Base-by-base conservation (phyloP, 2,888 invertebrate species). In the Drepanosiphum platanoidis region DNA sequence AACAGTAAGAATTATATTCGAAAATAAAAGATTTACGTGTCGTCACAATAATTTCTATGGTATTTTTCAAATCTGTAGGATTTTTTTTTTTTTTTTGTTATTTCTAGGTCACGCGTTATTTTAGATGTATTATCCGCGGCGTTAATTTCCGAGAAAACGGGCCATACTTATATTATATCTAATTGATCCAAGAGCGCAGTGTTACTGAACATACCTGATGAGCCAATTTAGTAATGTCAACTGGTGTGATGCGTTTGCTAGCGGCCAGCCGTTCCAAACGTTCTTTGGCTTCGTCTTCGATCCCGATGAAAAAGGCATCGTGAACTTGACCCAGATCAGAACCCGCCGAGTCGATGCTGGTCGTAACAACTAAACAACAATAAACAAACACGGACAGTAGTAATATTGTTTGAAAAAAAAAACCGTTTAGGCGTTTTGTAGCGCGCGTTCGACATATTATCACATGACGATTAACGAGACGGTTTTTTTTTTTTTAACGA, bases 281-380 rank as follows among this genome's bases (percentile, higher is more conserved):
- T 92, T 97, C 96, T 89, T 95, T 92, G 87, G 95, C 96, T 92
- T 96, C 96, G 92, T 97, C 96, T 92, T 98, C 97, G 90, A 98
- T 97, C 88, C 97, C 97, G 91, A 98, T 97, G 92, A 98, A 97
- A 92, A 97, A 98, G 88, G 97, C 97, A 95, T 97, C 97, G 91
- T 97, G 96, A 89, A 97, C 94, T 90, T 95, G 95, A 87, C 95
- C 95, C 91, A 96, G 93, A 91, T 96, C 96, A 90, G 94, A 93
- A 90, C 95, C 96, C 95, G 92, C 68, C n/a, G 84, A 84, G 75
- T 84, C 84, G 68, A 84, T 84, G 75, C 84, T 84, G 52, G 84
- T 84, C 8, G 34, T 75, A 7, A 84, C 77, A 32, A 84, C 84
- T 84, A 52, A 39, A 84, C 36, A 3, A 46, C 13, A 72, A 83